Conservation (phyloP, 2,888 invertebrate genomes). For the Scaptomyza polygonia region DNA sequence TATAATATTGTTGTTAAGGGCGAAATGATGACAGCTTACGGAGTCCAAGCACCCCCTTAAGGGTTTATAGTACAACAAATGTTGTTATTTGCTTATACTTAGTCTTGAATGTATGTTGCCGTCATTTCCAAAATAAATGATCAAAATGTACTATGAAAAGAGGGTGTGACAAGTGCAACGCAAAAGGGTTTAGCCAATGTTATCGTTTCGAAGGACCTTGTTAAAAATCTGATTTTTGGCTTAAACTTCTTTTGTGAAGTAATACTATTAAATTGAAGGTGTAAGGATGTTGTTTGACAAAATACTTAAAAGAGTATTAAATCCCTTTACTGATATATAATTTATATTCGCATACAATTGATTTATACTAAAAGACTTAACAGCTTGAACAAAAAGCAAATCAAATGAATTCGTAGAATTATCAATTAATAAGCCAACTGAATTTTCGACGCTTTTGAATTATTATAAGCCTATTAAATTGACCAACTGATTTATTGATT, state of each 20-base stretch:
- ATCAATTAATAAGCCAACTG: too few species aligned
- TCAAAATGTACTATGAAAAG: neutral
- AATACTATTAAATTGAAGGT: neutral
- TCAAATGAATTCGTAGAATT: too few species aligned
- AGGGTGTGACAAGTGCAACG: neutral
- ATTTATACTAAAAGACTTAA: too few species aligned
- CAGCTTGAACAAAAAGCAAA: too few species aligned
- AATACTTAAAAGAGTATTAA: neutral
- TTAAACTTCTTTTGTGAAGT: neutral
- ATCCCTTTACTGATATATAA: too few species aligned
- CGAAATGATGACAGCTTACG: slow-evolving; percentile 54
- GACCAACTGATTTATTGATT: too few species aligned
- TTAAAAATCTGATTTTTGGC: neutral
- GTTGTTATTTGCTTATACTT: slow-evolving; percentile 23
- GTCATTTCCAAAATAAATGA: slow-evolving; percentile 43
- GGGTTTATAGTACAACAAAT: slow-evolving; percentile 11
- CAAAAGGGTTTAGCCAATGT: neutral
- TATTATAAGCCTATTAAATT: too few species aligned
- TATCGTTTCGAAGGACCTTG: neutral
- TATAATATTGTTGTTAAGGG: slow-evolving; percentile 29
- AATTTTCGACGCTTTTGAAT: too few species aligned
- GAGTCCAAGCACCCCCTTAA: slow-evolving; percentile 24
- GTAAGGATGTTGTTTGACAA: neutral
- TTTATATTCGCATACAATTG: too few species aligned
- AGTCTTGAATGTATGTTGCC: slow-evolving; percentile 29